These are phyloP conservation scores for Tetrax tetrax DNA, from an alignment of 2,113 vertebrate genomes.

Conservation along the genomic window DNA sequence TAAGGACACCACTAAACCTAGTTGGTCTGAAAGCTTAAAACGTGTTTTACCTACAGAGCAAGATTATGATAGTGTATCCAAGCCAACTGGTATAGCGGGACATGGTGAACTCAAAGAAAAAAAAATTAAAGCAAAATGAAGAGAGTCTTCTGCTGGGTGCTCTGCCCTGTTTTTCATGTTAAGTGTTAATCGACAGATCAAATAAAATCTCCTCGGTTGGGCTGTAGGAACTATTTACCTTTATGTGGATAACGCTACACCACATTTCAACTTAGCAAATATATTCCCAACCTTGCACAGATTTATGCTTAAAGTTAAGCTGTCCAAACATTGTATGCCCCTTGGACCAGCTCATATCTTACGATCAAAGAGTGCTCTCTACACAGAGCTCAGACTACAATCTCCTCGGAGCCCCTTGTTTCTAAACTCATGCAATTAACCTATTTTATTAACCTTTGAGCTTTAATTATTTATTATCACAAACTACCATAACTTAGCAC, in stretches of 20 bases:
- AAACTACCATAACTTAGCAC: neutral
- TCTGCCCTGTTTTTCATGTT: neutral
- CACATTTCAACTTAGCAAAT: constrained; percentile 5
- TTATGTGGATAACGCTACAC: neutral
- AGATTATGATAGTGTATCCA: neutral
- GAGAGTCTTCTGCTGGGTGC: neutral
- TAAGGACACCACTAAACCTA: neutral
- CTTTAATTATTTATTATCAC: neutral
- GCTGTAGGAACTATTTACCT: neutral
- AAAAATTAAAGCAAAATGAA: neutral
- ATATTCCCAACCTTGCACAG: neutral
- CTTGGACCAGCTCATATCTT: neutral
- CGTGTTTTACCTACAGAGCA: neutral
- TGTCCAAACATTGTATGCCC: neutral
- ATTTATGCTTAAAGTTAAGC: constrained; percentile 11
- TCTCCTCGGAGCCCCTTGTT: neutral
- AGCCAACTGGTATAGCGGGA: neutral
- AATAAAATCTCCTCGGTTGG: neutral
- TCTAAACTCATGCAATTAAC: neutral
- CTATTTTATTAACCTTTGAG: neutral
- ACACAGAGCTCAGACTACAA: neutral
- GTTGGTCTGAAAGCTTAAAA: neutral
- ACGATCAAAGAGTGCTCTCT: neutral
- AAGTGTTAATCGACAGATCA: constrained; percentile 17
- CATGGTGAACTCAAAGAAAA: neutral